phyloP scores from a whole-genome alignment of 2,888 invertebrate genomes.

The Athalia cordata region DNA sequence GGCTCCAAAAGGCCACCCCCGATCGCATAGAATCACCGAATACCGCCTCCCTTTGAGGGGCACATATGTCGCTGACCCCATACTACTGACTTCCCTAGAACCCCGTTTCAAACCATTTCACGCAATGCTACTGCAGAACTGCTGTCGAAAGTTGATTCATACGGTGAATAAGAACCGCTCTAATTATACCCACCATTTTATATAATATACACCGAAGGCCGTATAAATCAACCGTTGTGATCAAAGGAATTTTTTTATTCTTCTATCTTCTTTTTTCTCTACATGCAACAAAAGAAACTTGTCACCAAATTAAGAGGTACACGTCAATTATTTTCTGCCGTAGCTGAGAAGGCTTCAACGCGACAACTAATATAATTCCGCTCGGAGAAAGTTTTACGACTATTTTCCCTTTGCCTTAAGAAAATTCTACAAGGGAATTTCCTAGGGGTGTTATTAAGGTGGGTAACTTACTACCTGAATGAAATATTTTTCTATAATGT shows the following conservation, averaged over 20 bases:
- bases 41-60: constrained; percentile 39
- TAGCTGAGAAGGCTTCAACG: constrained; percentile 40
- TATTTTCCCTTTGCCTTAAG: constrained; percentile 32
- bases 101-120: constrained; percentile 61
- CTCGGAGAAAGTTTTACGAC: constrained; percentile 58
- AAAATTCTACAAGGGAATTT: background rate
- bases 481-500: constrained; percentile 41
- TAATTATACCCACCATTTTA: background rate
- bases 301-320: constrained; percentile 24
- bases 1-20: constrained; percentile 64
- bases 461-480: constrained; percentile 42
- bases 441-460: constrained; percentile 25
- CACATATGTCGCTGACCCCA: constrained; percentile 60
- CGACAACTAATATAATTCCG: background rate
- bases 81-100: constrained; percentile 40
- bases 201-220: no score
- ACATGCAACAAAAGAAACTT: constrained; percentile 15
- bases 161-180: constrained; percentile 41
- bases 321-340: background rate
- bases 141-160: constrained; percentile 59
- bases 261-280: no score
- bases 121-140: constrained; percentile 56
- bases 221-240: no score
- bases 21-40: constrained; percentile 47
- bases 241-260: background rate